A percentile compares a stretch with the other conserved stretches of the same genome.
Evolutionary conservation across 2,797 vertebrate species (phyloP).

Genomic region (Ispidina picta): DNA sequence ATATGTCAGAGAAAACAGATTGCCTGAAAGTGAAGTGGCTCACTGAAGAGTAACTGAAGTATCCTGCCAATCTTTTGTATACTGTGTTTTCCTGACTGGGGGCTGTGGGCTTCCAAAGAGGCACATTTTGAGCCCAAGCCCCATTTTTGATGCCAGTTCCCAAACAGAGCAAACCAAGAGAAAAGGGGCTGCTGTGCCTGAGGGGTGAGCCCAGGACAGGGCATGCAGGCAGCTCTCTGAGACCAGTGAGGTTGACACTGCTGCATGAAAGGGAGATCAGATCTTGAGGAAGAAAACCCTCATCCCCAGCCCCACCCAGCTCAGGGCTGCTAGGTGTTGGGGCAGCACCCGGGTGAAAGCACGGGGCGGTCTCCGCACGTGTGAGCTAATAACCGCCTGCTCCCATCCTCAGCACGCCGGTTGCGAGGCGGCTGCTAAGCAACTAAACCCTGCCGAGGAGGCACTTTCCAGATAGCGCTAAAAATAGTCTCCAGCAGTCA

Average conservation of each 20-base stretch:
- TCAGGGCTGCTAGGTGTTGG: accelerated
- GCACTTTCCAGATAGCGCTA: conserved; percentile 51
- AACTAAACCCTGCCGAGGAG: conserved; percentile 35
- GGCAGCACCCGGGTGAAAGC: not conserved
- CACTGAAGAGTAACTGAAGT: not conserved
- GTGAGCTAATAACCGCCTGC: not conserved
- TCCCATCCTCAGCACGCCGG: not conserved
- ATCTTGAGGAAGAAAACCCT: accelerated
- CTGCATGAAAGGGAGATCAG: accelerated
- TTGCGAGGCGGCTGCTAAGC: conserved; percentile 62
- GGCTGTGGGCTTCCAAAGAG: not conserved
- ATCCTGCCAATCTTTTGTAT: not conserved
- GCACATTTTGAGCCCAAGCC: not conserved
- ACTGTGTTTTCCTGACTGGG: accelerated
- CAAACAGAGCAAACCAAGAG: not conserved
- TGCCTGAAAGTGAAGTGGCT: not conserved
- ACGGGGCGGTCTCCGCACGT: not conserved
- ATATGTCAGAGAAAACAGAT: conserved; percentile 4
- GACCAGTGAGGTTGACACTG: accelerated
- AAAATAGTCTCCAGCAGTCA: conserved; percentile 58
- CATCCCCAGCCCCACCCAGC: accelerated
- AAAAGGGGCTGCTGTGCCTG: accelerated
- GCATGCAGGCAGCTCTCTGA: accelerated
- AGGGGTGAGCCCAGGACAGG: not conserved
- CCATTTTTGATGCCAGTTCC: not conserved